Base-by-base conservation (phyloP, 92 coral and sea anemone genomes). In the Diadumene lineata region DNA sequence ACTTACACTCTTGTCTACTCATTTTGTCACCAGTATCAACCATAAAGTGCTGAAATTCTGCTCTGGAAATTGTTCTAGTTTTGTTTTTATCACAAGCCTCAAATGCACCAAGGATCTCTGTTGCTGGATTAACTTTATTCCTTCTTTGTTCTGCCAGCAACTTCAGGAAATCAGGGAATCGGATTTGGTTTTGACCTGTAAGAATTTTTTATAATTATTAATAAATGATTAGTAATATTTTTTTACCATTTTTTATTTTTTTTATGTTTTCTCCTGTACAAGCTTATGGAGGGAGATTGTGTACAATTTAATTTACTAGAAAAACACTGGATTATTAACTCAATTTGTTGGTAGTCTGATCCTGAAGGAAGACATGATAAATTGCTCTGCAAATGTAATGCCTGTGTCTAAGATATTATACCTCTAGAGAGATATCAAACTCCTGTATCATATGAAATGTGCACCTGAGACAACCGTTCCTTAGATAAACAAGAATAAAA, bases 81-180 rank as follows among this genome's bases (percentile, higher is more conserved):
- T 83, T 91, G 27, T 69, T 69, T 74, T 67, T 64, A 57, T 94
- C 98, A 62, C 87, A 84, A 31, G 89, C 91, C 17, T 68, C 66
- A 60, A 94, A 94, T 62, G 98, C 98, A 53, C 81, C 89, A 69
- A 94, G 84, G 43, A 94, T 81, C 77, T 94, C 98, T 50, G 63
- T 53, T 26, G 77, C 86, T 16, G 92, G 79, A 30, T 85, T 78
- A 33, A 83, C 71, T 13, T 74, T 78, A 70, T 79, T 88, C 30
- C 75, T 77, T 55, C 76, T 57, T 70, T 94, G 98, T 55, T 73
- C 87, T 67, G 98, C 98, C 82, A 91, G 76, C 83, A 94, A 72
- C 79, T 86, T 94, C 51, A 94, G 78, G 74, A 87, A 91, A 60
- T 94, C 98, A 23, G 98, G 98, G 50, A 94, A 94, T 23, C 87